Evolutionary conservation across 2,888 invertebrate genomes (phyloP).

Genomic region (Prosapia bicincta): DNA sequence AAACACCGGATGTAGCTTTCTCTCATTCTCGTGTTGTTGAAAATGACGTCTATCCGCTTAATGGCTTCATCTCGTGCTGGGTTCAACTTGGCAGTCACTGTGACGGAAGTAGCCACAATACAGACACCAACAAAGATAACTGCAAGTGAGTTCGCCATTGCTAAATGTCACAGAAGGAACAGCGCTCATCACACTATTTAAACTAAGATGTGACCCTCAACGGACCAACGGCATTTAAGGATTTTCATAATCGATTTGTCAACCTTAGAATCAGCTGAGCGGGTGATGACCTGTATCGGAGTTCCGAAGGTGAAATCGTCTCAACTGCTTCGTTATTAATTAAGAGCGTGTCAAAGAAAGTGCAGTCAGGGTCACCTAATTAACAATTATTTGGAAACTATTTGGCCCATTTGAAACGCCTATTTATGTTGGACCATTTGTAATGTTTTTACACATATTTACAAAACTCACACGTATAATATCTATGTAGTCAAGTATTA

Average conservation of each 20-base stretch:
- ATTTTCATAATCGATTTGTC: neutral
- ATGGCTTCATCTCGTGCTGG: constrained; percentile 9
- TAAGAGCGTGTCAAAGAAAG: neutral
- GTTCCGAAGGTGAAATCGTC: neutral
- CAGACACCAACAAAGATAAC: neutral
- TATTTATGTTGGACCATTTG: too few relatives aligned
- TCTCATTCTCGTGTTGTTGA: constrained; percentile 22
- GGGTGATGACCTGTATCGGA: neutral
- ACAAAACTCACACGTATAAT: too few relatives aligned
- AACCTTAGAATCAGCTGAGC: neutral
- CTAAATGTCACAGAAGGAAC: neutral
- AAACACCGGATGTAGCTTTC: constrained; percentile 23
- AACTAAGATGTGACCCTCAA: neutral
- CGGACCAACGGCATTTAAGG: neutral
- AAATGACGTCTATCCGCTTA: constrained; percentile 10
- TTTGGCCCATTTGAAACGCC: too few relatives aligned
- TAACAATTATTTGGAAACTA: too few relatives aligned
- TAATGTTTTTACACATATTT: too few relatives aligned
- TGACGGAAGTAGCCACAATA: neutral
- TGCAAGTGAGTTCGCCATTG: neutral
- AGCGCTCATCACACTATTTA: neutral
- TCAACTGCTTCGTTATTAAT: neutral
- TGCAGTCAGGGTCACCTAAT: too few relatives aligned
- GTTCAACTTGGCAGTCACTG: neutral
- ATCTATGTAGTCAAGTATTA: too few relatives aligned